Evolutionary conservation across 2,797 vertebrate species (phyloP), one percentile per base, ranked within the genome.

Genomic region (Cottoperca gobio): DNA sequence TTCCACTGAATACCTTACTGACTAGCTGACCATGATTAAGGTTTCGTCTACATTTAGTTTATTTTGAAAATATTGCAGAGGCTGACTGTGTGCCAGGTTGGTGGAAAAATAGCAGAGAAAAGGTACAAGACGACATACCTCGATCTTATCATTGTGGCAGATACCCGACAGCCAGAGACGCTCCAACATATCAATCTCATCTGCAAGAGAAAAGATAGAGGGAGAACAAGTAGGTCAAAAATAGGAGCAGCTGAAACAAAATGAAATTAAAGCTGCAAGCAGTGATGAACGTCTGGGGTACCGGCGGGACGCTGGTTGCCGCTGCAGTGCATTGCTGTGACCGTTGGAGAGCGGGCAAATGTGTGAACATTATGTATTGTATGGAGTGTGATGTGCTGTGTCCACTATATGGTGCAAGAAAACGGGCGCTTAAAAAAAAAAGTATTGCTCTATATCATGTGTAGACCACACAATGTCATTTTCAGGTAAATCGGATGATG

Each of bases 111-210:
- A 54, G n/a, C 5, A 40, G 23, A 35, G 33, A 28, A 49, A 42
- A 65, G 10, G 33, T 19, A 16, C 17, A 10, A 66, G 23, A 13
- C 2, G 2, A 60, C 76, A 65, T 84, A 95, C 95, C 92, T 96
- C 94, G 19, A 95, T 95, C 82, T 95, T 95, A 79, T 95, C 95
- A 16, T 95, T 95, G 88, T 95, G 95, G 81, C 95, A 95, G 81
- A 95, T 95, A 2, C 95, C 95, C 0, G 95, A 96, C 61, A 96
- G 88, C 95, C 95, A 96, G 23, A 95, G 92, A 26, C 94, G 92
- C 87, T 95, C 95, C 90, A 96, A 76, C 93, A 95, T 94, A 66
- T 95, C 95, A 28, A 95, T 95, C 81, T 95, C 94, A 79, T 95
- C 95, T 96, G 90, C 3, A 81, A 77, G 60, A 76, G 11, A 79